Percentiles rank a stretch among this genome's conserved stretches.
These are phyloP conservation scores for Halcyon malimbica DNA, from an alignment of 2,113 vertebrate species.

Conservation along the genomic window DNA sequence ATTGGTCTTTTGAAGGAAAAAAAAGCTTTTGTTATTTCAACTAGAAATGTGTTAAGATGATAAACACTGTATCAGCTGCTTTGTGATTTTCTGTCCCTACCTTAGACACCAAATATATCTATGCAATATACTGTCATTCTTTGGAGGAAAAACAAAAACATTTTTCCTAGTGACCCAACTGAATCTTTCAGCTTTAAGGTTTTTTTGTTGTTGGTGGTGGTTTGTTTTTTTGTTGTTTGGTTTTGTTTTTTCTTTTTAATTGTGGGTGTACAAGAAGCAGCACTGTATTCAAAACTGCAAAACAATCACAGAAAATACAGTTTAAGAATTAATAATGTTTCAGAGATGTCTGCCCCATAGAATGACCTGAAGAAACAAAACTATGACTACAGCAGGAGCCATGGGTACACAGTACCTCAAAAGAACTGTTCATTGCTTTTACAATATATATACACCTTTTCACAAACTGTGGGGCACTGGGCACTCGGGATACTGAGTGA, in stretches of 20 bases:
- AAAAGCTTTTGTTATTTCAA: constrained; percentile 58
- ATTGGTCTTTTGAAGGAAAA: constrained; percentile 69
- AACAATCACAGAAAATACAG: not conserved
- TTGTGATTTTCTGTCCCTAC: constrained; percentile 60
- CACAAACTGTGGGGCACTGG: not conserved
- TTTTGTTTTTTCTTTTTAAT: not conserved
- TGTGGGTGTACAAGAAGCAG: not conserved
- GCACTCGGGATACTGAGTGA: not conserved
- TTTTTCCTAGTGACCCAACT: not conserved
- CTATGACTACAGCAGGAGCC: not conserved
- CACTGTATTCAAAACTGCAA: not conserved
- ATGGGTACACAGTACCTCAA: rapidly evolving
- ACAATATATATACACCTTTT: not conserved
- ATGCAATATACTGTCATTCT: not conserved
- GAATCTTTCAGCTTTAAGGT: not conserved
- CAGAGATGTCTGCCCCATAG: rapidly evolving
- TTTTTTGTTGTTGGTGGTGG: too few species aligned
- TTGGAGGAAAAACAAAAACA: not conserved
- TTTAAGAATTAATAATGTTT: not conserved
- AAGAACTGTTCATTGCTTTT: not conserved
- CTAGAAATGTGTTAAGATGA: constrained; percentile 66
- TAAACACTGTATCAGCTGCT: constrained; percentile 54
- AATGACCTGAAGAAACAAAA: not conserved
- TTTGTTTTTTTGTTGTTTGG: not conserved
- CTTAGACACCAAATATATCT: not conserved